Evolutionary conservation across 2,797 vertebrate species (phyloP), one percentile per base, ranked within the genome.

Genomic region (Ctenopoma kingsleyae): DNA sequence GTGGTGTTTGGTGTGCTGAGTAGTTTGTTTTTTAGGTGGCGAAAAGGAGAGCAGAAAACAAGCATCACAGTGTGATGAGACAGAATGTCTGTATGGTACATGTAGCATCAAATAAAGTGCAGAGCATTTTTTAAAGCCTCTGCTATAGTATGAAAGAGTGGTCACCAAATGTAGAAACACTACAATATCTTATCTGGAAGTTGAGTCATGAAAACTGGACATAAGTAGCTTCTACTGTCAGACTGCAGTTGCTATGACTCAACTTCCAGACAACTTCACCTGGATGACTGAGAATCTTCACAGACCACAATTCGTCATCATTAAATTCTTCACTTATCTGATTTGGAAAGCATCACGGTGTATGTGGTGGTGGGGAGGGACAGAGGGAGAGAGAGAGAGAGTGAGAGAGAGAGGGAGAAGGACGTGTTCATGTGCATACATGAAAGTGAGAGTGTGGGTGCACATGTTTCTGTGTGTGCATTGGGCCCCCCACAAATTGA

Each of bases 111-210:
- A 74, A 74, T 67, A 66, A 65, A 43, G 59, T 41, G 69, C 68
- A 74, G 72, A 76, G n/a, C n/a, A n/a, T n/a, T n/a, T n/a, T n/a
- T n/a, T n/a, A n/a, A n/a, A n/a, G n/a, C n/a, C n/a, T n/a, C n/a
- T 44, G 66, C 76, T 78, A 78, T 53, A 60, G 48, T 55, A 76
- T 73, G 56, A 86, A 61, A 78, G 74, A 83, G 51, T 54, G 46
- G 35, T 32, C 50, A 63, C 25, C n/a, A n/a, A 19, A 16, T 15
- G 13, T 56, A 51, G 13, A 67, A 54, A 74, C 54, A 57, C 47
- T 46, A 19, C 12, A 6, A 16, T 22, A 11, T 22, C 5, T 47
- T 2, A 3, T 58, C 2, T 44, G 30, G 55, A 43, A 43, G 40
- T 19, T 46, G 36, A 38, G 25, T 27, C 25, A 27, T 27, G 25